These are phyloP conservation scores for Tachysurus fulvidraco DNA, from an alignment of 2,113 vertebrate species.

Conservation along the genomic window DNA sequence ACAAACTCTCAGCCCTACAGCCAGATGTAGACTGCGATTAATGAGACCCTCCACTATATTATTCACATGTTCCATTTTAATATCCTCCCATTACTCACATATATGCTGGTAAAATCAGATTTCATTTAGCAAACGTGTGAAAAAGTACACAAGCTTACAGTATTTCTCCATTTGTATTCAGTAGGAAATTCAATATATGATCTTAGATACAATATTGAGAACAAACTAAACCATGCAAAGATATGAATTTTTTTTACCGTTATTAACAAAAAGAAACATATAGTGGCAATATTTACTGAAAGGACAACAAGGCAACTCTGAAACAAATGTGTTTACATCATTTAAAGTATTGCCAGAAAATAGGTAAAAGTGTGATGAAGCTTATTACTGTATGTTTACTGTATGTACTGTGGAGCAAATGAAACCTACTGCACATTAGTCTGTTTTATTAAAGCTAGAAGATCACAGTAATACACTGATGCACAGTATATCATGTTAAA, in stretches of 20 bases:
- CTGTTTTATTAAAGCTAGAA: background rate
- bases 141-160: background rate
- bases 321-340: background rate
- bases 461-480: background rate
- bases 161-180: background rate
- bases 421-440: background rate
- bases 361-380: background rate
- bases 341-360: background rate
- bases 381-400: background rate
- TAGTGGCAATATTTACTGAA: background rate
- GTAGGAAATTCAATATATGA: background rate
- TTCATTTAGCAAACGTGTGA: conserved; percentile 23
- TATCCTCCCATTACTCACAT: conserved; percentile 17
- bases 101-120: background rate
- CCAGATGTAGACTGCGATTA: conserved; percentile 16
- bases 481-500: background rate
- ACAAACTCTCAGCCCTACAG: background rate
- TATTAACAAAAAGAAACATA: background rate
- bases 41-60: conserved; percentile 16
- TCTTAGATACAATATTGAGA: background rate
- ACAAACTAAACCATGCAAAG: background rate
- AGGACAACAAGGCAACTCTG: background rate
- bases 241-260: background rate
- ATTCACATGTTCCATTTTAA: conserved; percentile 36
- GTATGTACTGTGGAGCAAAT: background rate